Evolutionary conservation across 2,113 vertebrate genomes (phyloP).

Genomic region (Rhynchomys soricoides): DNA sequence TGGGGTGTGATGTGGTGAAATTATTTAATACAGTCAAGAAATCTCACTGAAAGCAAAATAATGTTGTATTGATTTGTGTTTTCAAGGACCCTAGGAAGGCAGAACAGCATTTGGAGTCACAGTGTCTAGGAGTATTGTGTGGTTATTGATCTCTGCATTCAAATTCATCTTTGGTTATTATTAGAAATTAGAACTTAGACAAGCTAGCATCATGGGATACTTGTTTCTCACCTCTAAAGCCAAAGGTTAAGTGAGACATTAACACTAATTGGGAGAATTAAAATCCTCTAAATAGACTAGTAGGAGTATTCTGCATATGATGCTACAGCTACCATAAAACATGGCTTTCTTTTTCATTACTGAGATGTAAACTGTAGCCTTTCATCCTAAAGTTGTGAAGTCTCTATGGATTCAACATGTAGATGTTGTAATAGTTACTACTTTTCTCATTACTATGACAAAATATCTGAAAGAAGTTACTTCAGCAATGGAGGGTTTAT

Average conservation of each 20-base stretch:
- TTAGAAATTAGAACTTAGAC: neutral
- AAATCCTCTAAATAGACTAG: neutral
- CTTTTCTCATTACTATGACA: no score
- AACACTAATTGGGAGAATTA: neutral
- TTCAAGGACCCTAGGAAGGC: neutral
- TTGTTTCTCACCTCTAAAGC: neutral
- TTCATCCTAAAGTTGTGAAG: neutral
- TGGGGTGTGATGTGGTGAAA: fast-evolving
- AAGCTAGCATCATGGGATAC: fast-evolving
- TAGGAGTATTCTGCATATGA: neutral
- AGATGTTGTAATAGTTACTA: neutral
- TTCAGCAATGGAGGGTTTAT: neutral
- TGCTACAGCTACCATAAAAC: neutral
- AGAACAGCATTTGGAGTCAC: fast-evolving
- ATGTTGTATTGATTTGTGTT: neutral
- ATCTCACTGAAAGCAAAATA: neutral
- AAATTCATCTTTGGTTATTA: neutral
- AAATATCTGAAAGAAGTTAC: neutral
- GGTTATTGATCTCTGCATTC: neutral
- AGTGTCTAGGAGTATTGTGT: fast-evolving
- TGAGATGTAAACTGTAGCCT: neutral
- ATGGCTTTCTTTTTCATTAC: neutral
- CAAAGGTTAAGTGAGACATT: neutral
- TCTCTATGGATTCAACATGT: neutral
- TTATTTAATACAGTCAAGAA: neutral